Evolutionary conservation across 2,888 invertebrate genomes (phyloP), one percentile per base, ranked within the genome.

Genomic region (Dryobotodes eremita): DNA sequence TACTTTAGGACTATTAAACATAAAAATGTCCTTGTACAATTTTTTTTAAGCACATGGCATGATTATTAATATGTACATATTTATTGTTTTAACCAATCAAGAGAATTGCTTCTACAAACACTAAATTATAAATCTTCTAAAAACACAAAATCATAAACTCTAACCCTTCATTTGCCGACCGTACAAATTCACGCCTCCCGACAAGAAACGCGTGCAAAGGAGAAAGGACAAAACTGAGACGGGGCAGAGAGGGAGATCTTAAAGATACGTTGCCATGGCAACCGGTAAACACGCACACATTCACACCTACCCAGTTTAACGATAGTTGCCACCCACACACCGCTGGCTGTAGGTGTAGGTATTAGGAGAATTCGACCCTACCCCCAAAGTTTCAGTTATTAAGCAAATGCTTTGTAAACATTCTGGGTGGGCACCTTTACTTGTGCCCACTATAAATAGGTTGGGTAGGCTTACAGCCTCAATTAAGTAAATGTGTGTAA

Each of bases 371-470:
- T 96, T 95, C 95, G 94, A 95, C 96, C 96, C 95, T 89, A 92
- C 95, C 95, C 83, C 93, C 92, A 92, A 96, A 96, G 94, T 96
- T 96, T 95, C 94, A 94, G 96, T 96, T 97, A 97, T 96, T 96
- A 97, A 96, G 96, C 96, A 96, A 97, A 97, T 97, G 96, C 96
- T 96, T 96, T 92, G 96, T 96, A 97, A 97, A 97, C 96, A 96
- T 96, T 96, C 94, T 92, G 95, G 95, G 95, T 92, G 93, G 94
- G 88, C 83, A 96, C 96, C 96, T 96, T 95, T 95, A 94, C 95
- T 94, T 95, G 92, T 91, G 91, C 90, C 89, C 92, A 92, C 93
- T 94, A 94, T 95, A 95, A 95, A 95, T 95, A 95, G 95, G 93
- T 92, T 88, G 94, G 93, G 94, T 92, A 93, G 91, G 94, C 89